These are phyloP conservation scores for Chrysomallon squamiferum DNA, from an alignment of 1,140 invertebrate genomes.

Conservation along the genomic window DNA sequence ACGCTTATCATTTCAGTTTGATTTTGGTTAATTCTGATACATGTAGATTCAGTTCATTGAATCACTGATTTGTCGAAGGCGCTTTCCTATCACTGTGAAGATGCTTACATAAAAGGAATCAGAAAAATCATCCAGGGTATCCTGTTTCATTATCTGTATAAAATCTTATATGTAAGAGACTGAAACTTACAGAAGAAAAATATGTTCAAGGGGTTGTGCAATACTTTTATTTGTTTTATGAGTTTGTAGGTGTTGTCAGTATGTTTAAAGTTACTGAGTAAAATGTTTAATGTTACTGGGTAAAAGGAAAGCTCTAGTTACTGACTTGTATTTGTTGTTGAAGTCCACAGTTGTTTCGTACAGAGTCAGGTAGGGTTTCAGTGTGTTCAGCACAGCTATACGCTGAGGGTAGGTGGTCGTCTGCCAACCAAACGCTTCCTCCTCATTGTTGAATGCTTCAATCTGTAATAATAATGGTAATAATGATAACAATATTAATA, in stretches of 20 bases:
- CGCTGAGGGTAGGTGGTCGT: conserved; percentile 86
- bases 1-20: background rate
- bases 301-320: no score
- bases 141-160: no score
- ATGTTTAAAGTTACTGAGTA: no score
- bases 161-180: no score
- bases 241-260: no score
- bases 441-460: conserved; percentile 91
- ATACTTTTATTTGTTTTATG: no score
- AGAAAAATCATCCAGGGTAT: no score
- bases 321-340: conserved; percentile 76
- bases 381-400: conserved; percentile 67
- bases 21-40: background rate
- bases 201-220: no score
- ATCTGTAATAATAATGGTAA: conserved; percentile 65
- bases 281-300: no score
- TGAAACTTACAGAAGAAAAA: no score
- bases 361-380: conserved; percentile 82
- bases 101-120: no score
- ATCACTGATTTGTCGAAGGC: background rate
- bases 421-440: conserved; percentile 88
- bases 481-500: background rate
- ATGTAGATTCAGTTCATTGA: background rate
- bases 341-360: conserved; percentile 90
- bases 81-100: no score